Evolutionary conservation across 2,888 invertebrate species (phyloP).

Genomic region (Lepidochitona cinerea): DNA sequence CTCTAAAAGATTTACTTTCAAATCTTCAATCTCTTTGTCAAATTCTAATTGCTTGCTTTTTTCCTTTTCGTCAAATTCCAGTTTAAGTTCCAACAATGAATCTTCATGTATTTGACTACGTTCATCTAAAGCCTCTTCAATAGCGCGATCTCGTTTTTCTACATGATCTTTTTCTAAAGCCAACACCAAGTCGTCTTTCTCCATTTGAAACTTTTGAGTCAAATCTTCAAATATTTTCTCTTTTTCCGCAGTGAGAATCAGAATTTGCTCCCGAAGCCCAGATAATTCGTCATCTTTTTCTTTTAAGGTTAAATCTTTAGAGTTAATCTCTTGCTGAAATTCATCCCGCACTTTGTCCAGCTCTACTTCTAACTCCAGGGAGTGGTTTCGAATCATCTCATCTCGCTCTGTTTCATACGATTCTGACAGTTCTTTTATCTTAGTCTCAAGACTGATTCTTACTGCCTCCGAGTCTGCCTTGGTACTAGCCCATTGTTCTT

Average conservation of each 20-base stretch:
- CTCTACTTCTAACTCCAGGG: slow-evolving; percentile 51
- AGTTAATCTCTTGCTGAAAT: slow-evolving; percentile 34
- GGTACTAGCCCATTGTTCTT: slow-evolving; percentile 10
- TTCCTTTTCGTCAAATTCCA: neutral
- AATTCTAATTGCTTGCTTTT: slow-evolving; percentile 21
- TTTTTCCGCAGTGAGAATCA: slow-evolving; percentile 28
- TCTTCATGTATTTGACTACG: slow-evolving; percentile 41
- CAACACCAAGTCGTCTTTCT: slow-evolving; percentile 41
- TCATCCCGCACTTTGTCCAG: slow-evolving; percentile 48
- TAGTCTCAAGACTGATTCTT: slow-evolving; percentile 9
- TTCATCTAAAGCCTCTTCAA: slow-evolving; percentile 80
- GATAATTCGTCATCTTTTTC: slow-evolving; percentile 65
- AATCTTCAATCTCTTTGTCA: slow-evolving; percentile 29
- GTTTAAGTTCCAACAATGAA: neutral
- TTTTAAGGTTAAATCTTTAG: slow-evolving; percentile 53
- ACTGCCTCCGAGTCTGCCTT: neutral
- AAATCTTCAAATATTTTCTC: slow-evolving; percentile 31
- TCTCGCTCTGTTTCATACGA: slow-evolving; percentile 74
- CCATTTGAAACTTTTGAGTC: slow-evolving; percentile 36
- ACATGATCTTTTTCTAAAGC: slow-evolving; percentile 41
- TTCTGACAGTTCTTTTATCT: slow-evolving; percentile 54
- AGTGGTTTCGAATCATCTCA: slow-evolving; percentile 34
- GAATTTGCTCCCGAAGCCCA: slow-evolving; percentile 49
- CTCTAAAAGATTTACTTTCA: slow-evolving; percentile 19
- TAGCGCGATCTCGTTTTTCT: slow-evolving; percentile 72